Conservation (phyloP, 2,888 invertebrate species). For the Papilio demoleus region DNA sequence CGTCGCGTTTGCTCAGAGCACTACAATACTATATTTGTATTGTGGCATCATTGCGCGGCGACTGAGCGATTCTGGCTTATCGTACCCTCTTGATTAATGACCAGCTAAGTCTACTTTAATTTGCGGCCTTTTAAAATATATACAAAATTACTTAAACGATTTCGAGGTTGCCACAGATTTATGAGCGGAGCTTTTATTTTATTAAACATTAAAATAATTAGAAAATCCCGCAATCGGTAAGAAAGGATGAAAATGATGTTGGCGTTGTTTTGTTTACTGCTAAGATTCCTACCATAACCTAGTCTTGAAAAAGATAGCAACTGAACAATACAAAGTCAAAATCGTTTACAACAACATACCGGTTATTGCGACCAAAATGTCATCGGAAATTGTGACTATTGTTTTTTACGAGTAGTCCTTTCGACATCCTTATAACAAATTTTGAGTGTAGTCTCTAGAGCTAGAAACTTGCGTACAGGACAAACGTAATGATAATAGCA, state of each 20-base stretch:
- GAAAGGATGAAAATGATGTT: too few relatives aligned
- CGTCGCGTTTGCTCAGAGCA: conserved; percentile 51
- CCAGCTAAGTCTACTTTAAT: conserved; percentile 53
- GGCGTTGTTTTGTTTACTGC: too few relatives aligned
- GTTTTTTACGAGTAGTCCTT: too few relatives aligned
- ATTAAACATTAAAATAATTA: conserved; percentile 6
- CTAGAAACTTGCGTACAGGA: too few relatives aligned
- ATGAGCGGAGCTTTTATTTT: conserved; percentile 7
- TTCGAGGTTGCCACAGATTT: background rate
- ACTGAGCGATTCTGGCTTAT: conserved; percentile 39
- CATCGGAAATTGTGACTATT: too few relatives aligned
- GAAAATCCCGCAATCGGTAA: background rate
- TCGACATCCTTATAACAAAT: too few relatives aligned
- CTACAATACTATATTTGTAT: conserved; percentile 65
- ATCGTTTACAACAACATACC: too few relatives aligned
- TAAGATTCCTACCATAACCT: too few relatives aligned
- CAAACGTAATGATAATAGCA: background rate
- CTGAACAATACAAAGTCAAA: too few relatives aligned
- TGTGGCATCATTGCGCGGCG: conserved; percentile 58
- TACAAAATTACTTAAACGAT: conserved; percentile 22
- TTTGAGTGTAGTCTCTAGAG: too few relatives aligned
- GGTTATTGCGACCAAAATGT: too few relatives aligned
- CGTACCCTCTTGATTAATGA: conserved; percentile 45
- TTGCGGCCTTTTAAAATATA: conserved; percentile 41
- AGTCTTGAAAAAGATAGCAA: too few relatives aligned